These are phyloP conservation scores for Decapterus maruadsi DNA, from an alignment of 2,797 vertebrate species.

Conservation along the genomic window DNA sequence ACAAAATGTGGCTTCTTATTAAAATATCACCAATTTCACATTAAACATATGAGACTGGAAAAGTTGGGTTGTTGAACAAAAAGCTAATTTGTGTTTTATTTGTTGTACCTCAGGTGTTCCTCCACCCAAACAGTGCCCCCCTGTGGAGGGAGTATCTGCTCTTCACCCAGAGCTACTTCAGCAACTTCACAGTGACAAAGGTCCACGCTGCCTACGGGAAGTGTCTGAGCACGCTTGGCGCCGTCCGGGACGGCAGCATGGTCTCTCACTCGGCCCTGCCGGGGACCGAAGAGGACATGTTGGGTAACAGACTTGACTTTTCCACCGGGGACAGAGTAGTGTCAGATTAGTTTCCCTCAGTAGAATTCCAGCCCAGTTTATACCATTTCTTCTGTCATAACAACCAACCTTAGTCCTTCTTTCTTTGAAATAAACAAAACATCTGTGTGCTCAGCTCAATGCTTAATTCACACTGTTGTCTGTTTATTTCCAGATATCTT, in stretches of 20 bases:
- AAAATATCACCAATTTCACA: too few species aligned
- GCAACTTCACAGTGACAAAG: conserved; percentile 92
- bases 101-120: conserved; percentile 71
- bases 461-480: not conserved
- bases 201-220: conserved; percentile 86
- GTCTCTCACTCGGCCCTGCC: conserved; percentile 92
- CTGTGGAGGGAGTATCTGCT: conserved; percentile 94
- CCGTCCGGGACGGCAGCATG: conserved; percentile 94
- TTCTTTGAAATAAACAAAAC: not conserved
- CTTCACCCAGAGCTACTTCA: conserved; percentile 96
- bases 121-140: conserved; percentile 52
- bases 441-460: not conserved
- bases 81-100: too few species aligned
- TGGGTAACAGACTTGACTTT: conserved; percentile 83
- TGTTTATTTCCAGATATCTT: conserved; percentile 84
- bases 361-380: too few species aligned
- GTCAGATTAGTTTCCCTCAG: not conserved
- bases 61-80: too few species aligned
- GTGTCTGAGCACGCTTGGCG: conserved; percentile 89
- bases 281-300: conserved; percentile 90
- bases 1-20: too few species aligned
- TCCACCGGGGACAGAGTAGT: not conserved
- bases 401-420: too few species aligned
- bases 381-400: not conserved
- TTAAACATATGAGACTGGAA: too few species aligned